Percentiles rank a stretch among this genome's conserved stretches.
Conservation (phyloP, 2,113 vertebrate species). For the Laterallus jamaicensis region DNA sequence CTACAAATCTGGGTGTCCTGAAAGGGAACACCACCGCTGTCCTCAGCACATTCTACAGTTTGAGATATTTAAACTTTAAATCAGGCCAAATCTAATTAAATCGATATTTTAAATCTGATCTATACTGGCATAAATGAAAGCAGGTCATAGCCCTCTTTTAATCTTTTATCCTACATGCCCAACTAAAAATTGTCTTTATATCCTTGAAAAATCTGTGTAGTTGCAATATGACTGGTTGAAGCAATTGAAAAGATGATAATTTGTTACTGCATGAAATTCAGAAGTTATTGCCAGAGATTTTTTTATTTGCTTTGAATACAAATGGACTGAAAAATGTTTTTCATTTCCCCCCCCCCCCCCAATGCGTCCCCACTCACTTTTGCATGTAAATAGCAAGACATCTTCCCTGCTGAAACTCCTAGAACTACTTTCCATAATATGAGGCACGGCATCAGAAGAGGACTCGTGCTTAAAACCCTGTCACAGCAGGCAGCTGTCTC, state of each 20-base stretch:
- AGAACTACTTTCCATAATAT: background rate
- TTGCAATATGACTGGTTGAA: background rate
- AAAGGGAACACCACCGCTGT: background rate
- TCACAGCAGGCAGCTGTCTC: background rate
- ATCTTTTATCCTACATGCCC: background rate
- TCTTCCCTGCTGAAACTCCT: background rate
- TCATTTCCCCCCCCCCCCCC: background rate
- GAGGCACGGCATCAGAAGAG: background rate
- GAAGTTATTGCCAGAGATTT: background rate
- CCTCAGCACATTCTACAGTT: background rate
- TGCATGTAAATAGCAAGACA: background rate
- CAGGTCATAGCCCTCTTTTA: background rate
- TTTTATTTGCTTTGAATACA: background rate
- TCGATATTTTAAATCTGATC: slow-evolving; percentile 17
- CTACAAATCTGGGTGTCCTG: background rate
- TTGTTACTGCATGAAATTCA: background rate
- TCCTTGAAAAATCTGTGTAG: background rate
- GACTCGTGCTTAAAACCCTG: background rate
- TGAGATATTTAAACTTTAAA: background rate
- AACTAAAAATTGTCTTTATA: background rate
- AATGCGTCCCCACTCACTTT: background rate
- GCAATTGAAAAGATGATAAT: background rate
- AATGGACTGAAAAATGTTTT: background rate
- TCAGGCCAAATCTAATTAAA: slow-evolving; percentile 31
- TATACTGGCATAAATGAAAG: slow-evolving; percentile 6